Evolutionary conservation across 2,797 vertebrate species (phyloP), one percentile per base, ranked within the genome.

Genomic region (Lacerta bilineata): DNA sequence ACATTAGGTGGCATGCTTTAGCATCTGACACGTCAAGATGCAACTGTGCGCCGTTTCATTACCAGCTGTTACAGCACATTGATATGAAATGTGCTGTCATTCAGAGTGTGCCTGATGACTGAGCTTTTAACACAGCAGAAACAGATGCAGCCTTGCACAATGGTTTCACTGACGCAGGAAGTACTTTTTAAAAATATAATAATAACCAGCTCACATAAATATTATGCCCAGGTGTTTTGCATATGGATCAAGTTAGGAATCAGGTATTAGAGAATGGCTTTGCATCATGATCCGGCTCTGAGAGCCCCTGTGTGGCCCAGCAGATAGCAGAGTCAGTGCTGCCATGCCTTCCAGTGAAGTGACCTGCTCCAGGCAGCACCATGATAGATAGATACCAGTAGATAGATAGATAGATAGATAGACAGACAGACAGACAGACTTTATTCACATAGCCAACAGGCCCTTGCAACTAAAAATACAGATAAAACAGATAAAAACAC

Each of bases 61-160:
- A 92, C 78, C 83, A 92, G 88, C 66, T 92, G 90, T 90, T 93
- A 91, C 69, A 88, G 64, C 41, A 68, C 85, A 64, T 94, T 94
- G 69, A 46, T 81, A 82, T 82, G 39, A 91, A 92, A 93, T 83
- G 74, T 90, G 85, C 89, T 89, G 88, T n/a, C 13, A 66, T 94
- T 93, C 88, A 90, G 95, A 85, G 71, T 90, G 80, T 78, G 74
- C 85, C n/a, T 79, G 64, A 76, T 90, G 92, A 94, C 64, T 93
- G 91, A 93, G 93, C 76, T 93, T 90, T 88, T 68, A 90, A 76
- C 91, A 92, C 77, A 90, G 81, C 80, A 91, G 90, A 95, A 94
- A 90, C 46, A 95, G 92, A 91, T 85, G 86, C 83, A 90, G 88
- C 64, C 92, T 90, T 83, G 82, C 91, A 84, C 83, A 89, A 91